Evolutionary conservation across 2,888 invertebrate genomes (phyloP), one percentile per base, ranked within the genome.

Genomic region (Rhaphigaster nebulosa): DNA sequence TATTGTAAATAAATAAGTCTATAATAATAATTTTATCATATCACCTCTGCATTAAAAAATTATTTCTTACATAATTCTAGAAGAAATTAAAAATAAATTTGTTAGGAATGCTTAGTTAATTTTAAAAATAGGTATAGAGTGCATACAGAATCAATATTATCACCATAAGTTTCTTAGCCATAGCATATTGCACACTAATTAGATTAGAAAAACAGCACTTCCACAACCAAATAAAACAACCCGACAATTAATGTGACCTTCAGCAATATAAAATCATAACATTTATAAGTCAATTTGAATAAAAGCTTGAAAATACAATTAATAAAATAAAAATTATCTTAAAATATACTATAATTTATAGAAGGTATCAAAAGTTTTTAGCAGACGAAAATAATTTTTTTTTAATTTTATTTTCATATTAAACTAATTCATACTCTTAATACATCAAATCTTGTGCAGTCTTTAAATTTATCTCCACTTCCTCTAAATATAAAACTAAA

Each of bases 371-470:
- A 88, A 34, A 52, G 26, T 52, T 56, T 88, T 88, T 23, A 88
- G 41, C 88, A 88, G 45, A 60, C 13, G 65, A 88, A 88, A 88
- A 88, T 88, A 89, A 70, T 50, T 70, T 89, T 56, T 70, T 89
- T 76, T 65, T 41, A 20, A 34, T 76, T 76, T 76, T 45, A 50
- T 52, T 29, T 29, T 38, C 56, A 34, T 54, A 87, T 23, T 54
- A 52, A 34, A 34, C 34, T 87, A 52, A 87, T 34, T 87, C 88
- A 54, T 88, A 60, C 60, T 60, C 88, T 88, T 60, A 88, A 88
- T 60, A 60, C 65, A 76, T 76, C 50, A 76, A 89, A 89, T 65
- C 89, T 89, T 89, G 89, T 89, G 89, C 89, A 89, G 89, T 89
- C 89, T 89, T 89, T 70, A 89, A 34, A 89, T 89, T 89, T 89